Evolutionary conservation across 2,113 vertebrate genomes (phyloP).

Genomic region (Lophotis ruficrista): DNA sequence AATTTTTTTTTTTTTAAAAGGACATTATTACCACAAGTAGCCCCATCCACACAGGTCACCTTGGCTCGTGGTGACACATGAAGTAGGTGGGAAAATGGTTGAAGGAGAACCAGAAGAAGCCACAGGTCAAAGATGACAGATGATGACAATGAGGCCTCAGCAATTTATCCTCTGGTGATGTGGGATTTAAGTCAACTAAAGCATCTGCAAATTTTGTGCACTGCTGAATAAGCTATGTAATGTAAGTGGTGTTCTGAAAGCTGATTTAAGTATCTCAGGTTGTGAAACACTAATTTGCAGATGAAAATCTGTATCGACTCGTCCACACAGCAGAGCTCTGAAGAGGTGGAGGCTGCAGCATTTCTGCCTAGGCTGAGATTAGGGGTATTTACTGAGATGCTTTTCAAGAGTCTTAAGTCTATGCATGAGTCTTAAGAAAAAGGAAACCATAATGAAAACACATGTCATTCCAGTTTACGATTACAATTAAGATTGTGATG

Average conservation of each 20-base stretch:
- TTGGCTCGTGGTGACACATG: neutral
- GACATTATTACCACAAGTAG: neutral
- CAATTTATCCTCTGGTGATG: neutral
- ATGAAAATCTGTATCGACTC: neutral
- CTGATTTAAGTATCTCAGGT: neutral
- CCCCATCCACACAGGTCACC: neutral
- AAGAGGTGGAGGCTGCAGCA: neutral
- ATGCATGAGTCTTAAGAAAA: neutral
- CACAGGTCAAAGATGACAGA: neutral
- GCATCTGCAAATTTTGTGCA: neutral
- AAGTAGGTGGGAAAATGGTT: neutral
- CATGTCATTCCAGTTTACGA: neutral
- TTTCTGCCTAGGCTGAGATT: neutral
- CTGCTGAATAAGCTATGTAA: neutral
- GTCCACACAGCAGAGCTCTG: neutral
- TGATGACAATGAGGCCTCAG: neutral
- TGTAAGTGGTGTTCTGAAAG: neutral
- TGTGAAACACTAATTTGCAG: neutral
- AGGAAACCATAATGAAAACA: neutral
- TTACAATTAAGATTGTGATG: rapidly evolving
- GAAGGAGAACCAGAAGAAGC: neutral
- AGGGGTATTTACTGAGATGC: too few species aligned
- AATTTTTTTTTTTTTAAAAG: neutral
- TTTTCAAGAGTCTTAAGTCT: neutral
- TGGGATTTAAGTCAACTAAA: neutral